Evolutionary conservation across 1,140 invertebrate genomes (phyloP).

Genomic region (Philopotamus ludificatus): DNA sequence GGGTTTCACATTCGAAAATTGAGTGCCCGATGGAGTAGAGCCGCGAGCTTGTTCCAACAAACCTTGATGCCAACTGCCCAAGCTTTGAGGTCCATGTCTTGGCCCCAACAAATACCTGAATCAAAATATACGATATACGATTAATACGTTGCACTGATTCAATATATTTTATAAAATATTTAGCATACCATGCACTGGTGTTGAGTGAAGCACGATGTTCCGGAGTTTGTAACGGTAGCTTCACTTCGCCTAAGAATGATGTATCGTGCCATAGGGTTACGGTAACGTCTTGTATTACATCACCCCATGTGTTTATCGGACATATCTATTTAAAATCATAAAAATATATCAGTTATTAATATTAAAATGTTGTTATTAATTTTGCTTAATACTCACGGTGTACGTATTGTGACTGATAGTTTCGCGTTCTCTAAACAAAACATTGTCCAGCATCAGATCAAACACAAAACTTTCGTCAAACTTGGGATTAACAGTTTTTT

Average conservation of each 20-base stretch:
- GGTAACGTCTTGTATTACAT: conserved; percentile 67
- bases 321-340: conserved; percentile 24
- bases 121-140: conserved; percentile 19
- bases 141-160: neutral
- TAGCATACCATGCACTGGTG: conserved; percentile 31
- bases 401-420: conserved; percentile 55
- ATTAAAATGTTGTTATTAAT: neutral
- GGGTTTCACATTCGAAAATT: conserved; percentile 58
- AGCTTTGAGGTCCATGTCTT: conserved; percentile 56
- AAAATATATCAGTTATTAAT: neutral
- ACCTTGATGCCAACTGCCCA: conserved; percentile 5
- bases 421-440: conserved; percentile 51
- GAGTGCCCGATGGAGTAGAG: conserved; percentile 67
- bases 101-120: conserved; percentile 83
- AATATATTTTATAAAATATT: neutral
- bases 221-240: conserved; percentile 70
- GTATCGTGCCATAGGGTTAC: conserved; percentile 84
- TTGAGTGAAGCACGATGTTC: conserved; percentile 56
- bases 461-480: conserved; percentile 88
- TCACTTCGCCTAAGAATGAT: conserved; percentile 83
- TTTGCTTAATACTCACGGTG: conserved; percentile 50
- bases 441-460: conserved; percentile 67
- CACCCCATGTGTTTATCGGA: conserved; percentile 51
- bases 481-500: conserved; percentile 84
- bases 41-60: conserved; percentile 49